phyloP scores from a whole-genome alignment of 2,888 invertebrate species.

The Meteorus colon region DNA sequence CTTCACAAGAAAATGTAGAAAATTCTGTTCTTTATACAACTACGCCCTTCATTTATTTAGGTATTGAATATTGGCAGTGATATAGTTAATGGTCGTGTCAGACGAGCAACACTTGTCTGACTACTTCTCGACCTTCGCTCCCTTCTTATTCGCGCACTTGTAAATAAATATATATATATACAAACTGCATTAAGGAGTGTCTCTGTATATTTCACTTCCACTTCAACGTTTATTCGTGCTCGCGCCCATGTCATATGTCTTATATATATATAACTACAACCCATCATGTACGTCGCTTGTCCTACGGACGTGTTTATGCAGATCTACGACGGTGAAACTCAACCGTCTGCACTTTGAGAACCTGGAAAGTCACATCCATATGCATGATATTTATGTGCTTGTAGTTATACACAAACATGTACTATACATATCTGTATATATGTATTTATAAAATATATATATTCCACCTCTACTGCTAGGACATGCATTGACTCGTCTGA shows the following conservation, averaged over 20 bases:
- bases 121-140: conserved; percentile 5
- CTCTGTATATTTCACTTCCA: neutral
- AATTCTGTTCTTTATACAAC: neutral
- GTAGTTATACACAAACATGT: conserved; percentile 1
- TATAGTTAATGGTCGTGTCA: neutral
- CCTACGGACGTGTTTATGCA: conserved; percentile 35
- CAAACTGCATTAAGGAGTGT: too few species aligned
- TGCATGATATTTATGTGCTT: conserved; percentile 35
- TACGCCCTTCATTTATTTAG: neutral
- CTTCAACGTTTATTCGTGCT: neutral
- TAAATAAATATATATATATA: neutral
- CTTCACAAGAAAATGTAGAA: too few species aligned
- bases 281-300: conserved; percentile 7
- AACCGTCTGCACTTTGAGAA: conserved; percentile 31
- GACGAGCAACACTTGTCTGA: neutral
- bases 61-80: neutral
- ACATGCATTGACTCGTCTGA: conserved; percentile 23
- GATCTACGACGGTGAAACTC: conserved; percentile 25
- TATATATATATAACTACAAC: too few species aligned
- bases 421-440: neutral
- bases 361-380: conserved; percentile 37
- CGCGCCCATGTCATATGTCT: neutral
- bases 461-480: neutral
- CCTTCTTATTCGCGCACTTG: too few species aligned
- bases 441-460: neutral